These are phyloP conservation scores for Platorchestia sp. DNA, from an alignment of 1,140 invertebrate species.

Conservation along the genomic window DNA sequence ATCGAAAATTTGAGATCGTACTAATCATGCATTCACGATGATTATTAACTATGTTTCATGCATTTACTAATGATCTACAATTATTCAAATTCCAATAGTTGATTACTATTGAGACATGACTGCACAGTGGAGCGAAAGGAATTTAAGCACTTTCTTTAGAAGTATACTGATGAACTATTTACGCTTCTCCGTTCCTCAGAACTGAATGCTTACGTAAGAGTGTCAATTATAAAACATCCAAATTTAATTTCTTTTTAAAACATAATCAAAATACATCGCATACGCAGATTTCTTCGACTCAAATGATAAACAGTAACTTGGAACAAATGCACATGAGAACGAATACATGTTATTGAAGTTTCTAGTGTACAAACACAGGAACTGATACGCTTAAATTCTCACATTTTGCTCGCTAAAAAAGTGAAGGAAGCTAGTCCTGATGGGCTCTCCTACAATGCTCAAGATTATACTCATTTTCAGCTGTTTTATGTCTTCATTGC, in stretches of 20 bases:
- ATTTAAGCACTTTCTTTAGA: not conserved
- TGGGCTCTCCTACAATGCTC: not conserved
- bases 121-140: not conserved
- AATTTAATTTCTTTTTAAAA: not conserved
- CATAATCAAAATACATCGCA: not conserved
- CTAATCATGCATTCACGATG: not conserved
- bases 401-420: not conserved
- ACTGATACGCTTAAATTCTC: not conserved
- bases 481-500: not conserved
- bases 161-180: not conserved
- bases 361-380: not conserved
- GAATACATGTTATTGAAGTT: not conserved
- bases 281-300: not conserved
- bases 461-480: not conserved
- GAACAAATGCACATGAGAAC: not conserved
- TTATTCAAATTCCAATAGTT: no score
- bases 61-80: not conserved
- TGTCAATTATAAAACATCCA: not conserved
- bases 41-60: not conserved
- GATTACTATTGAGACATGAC: no score
- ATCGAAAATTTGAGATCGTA: not conserved
- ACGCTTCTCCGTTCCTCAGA: not conserved
- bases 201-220: not conserved
- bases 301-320: not conserved
- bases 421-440: not conserved